Base-by-base conservation (phyloP, 2,888 invertebrate genomes). In the Phlogophora meticulosa region DNA sequence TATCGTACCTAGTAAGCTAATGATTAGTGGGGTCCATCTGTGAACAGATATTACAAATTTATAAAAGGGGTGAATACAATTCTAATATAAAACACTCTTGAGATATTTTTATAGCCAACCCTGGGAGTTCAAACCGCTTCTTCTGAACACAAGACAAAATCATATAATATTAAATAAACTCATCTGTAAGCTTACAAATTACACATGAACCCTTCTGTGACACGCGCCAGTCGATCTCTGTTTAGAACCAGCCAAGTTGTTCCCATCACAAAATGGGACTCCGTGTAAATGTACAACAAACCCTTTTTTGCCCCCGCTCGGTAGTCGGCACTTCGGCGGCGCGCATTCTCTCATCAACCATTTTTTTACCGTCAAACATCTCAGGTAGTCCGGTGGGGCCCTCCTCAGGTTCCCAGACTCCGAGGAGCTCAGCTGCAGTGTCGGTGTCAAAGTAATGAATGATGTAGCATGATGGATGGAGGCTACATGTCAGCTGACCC, bases 361-460 rank as follows among this genome's bases (percentile, higher is more conserved):
- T 63, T 58, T 46, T n/a, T 58, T 71, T 63, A 40, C 11, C 34
- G 22, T 22, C 10, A 13, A 42, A 34, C 22, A 20, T 13, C 57
- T 71, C 76, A 72, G 80, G 79, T 81, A 78, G 65, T 53, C 62
- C 52, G 71, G 56, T 71, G 59, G 42, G 49, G 17, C 17, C 49
- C 60, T 48, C 38, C 40, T n/a, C 4, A 13, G 36, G 57, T 64
- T 64, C 66, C 59, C 56, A 7, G 24, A 24, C 52, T 20, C 43
- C 5, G 58, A 57, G 57, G 51, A 43, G 66, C 60, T 58, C 48
- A 42, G 36, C 62, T 24, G 51, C 24, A 24, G 40, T 66, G 46
- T 58, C 49, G 48, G 51, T 79, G 79, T 71, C 76, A 51, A 52
- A 28, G 57, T 63, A 52, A 76, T 71, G 61, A 82, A 69, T 73